phyloP scores from a whole-genome alignment of 2,113 vertebrate genomes.

The Pionites leucogaster region DNA sequence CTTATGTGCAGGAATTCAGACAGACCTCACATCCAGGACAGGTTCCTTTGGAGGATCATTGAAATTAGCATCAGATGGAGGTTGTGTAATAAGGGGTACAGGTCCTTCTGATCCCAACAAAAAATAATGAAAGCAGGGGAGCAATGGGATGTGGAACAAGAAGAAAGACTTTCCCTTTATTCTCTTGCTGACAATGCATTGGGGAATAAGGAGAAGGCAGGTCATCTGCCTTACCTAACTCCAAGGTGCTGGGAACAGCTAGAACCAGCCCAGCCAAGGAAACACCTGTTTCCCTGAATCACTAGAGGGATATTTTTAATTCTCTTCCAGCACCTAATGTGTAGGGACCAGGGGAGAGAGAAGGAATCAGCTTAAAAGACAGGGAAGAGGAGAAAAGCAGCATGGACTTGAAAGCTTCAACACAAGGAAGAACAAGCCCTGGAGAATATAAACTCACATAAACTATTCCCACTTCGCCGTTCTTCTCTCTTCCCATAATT shows the following conservation, averaged over 20 bases:
- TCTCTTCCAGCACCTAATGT: background rate
- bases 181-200: fast-evolving
- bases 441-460: background rate
- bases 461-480: background rate
- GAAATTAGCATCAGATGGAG: background rate
- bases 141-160: background rate
- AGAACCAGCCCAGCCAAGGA: background rate
- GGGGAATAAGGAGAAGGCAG: background rate
- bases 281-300: background rate
- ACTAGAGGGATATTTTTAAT: background rate
- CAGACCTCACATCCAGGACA: background rate
- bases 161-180: background rate
- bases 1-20: background rate
- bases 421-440: background rate
- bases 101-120: background rate
- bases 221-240: background rate
- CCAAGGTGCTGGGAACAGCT: background rate
- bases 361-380: background rate
- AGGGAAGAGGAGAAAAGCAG: background rate
- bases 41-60: background rate
- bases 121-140: background rate
- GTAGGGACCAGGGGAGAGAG: background rate
- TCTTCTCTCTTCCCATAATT: background rate
- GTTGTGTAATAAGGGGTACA: background rate
- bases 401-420: background rate